Evolutionary conservation across 2,797 vertebrate genomes (phyloP).

Genomic region (Alfaro cultratus): DNA sequence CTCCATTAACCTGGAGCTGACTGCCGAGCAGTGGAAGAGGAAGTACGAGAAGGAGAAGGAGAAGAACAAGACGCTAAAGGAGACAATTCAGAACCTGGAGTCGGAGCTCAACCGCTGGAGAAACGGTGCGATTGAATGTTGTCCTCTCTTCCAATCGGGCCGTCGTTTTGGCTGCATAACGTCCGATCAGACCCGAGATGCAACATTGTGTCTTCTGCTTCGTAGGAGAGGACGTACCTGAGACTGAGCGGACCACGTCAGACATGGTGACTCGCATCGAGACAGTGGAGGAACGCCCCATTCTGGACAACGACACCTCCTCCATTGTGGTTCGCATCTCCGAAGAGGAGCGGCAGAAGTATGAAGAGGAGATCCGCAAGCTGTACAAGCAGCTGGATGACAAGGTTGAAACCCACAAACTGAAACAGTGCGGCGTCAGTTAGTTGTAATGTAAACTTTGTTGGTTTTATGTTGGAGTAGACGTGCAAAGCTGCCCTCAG

Average conservation of each 20-base stretch:
- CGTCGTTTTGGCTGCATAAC: not conserved
- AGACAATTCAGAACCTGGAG: conserved; percentile 92
- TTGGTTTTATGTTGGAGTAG: not conserved
- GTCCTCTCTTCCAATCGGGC: not conserved
- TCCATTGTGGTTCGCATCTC: conserved; percentile 91
- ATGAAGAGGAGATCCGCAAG: conserved; percentile 95
- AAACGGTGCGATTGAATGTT: conserved; percentile 80
- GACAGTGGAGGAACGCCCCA: conserved; percentile 85
- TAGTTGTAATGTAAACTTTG: not conserved
- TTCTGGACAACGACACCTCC: conserved; percentile 91
- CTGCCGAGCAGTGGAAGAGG: conserved; percentile 98
- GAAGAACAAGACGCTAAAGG: conserved; percentile 94
- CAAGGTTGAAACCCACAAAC: conserved; percentile 80
- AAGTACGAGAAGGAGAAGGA: conserved; percentile 98
- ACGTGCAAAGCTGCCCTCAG: rapidly evolving
- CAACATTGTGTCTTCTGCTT: not conserved
- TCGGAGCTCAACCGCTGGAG: conserved; percentile 94
- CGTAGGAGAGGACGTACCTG: conserved; percentile 90
- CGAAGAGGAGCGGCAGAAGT: conserved; percentile 93
- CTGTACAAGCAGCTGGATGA: conserved; percentile 98
- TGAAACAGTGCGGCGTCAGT: not conserved
- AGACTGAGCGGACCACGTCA: conserved; percentile 87
- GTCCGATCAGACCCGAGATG: not conserved
- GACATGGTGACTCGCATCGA: conserved; percentile 89
- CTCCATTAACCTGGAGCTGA: conserved; percentile 96